These are phyloP conservation scores for Leptinotarsa rubiginosa DNA, from an alignment of 2,888 invertebrate genomes.

Conservation along the genomic window DNA sequence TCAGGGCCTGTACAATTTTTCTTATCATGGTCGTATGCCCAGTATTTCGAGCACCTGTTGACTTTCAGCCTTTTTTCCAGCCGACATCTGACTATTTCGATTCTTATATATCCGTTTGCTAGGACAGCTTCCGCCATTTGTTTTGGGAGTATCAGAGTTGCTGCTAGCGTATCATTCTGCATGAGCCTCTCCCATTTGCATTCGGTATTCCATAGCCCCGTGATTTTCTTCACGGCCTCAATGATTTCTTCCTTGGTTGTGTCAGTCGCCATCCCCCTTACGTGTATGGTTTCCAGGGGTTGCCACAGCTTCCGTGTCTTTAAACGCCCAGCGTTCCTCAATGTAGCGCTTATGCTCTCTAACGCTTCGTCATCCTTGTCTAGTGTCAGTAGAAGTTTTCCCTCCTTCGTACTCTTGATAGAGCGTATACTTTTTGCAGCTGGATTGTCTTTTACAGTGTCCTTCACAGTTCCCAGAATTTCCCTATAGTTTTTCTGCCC, in stretches of 20 bases:
- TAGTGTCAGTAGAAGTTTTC: conserved; percentile 4
- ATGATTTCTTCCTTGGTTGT: conserved; percentile 13
- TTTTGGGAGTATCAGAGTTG: not conserved
- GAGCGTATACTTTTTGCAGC: not conserved
- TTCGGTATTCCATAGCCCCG: not conserved
- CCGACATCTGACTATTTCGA: not conserved
- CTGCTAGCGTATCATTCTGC: not conserved
- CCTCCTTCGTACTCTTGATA: not conserved
- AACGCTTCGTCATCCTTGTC: not conserved
- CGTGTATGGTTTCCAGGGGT: not conserved
- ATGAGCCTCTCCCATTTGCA: not conserved
- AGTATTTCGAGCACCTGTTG: not conserved
- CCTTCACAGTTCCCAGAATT: not conserved
- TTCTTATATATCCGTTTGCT: not conserved
- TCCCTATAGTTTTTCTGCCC: not conserved
- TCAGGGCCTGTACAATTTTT: conserved; percentile 14
- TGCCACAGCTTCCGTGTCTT: not conserved
- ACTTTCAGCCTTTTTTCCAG: not conserved
- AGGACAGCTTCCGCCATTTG: not conserved
- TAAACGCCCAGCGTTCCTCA: not conserved
- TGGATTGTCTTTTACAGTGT: not conserved
- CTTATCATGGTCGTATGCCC: not conserved
- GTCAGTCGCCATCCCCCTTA: conserved; percentile 15
- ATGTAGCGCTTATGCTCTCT: not conserved
- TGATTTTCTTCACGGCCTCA: not conserved